Evolutionary conservation across 2,113 vertebrate species (phyloP).

Genomic region (Sitta europaea): DNA sequence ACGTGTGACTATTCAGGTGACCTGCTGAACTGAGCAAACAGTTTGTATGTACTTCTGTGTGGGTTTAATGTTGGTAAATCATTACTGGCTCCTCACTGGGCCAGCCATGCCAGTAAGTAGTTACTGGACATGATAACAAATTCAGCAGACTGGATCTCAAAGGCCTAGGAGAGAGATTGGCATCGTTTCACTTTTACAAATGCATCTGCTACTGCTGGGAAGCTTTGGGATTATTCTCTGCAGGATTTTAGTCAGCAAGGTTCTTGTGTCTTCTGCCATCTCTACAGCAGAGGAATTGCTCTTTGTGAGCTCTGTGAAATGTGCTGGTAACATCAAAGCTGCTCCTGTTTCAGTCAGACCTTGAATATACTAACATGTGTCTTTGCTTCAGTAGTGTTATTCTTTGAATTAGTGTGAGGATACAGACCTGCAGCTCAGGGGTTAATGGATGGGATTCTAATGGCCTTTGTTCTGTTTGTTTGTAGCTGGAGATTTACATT

Average conservation of each 20-base stretch:
- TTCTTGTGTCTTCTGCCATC: background rate
- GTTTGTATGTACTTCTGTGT: background rate
- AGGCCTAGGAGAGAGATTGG: background rate
- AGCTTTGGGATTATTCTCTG: background rate
- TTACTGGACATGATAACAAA: background rate
- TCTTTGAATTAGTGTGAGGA: background rate
- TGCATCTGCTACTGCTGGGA: background rate
- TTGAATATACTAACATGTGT: background rate
- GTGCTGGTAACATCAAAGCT: background rate
- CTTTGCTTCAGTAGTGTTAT: background rate
- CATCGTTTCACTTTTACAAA: background rate
- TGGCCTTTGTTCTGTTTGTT: background rate
- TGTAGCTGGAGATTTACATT: conserved; percentile 88
- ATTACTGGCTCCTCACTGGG: background rate
- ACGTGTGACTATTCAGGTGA: background rate
- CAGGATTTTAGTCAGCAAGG: background rate
- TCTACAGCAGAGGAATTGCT: background rate
- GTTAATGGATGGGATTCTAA: background rate
- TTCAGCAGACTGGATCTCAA: background rate
- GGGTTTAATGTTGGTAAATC: background rate
- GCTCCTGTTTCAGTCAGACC: background rate
- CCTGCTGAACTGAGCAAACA: background rate
- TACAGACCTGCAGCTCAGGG: background rate
- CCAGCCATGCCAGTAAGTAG: background rate
- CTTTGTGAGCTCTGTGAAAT: background rate